These are phyloP conservation scores for Aphaenogaster rudis DNA, from an alignment of 1,140 invertebrate species.

Conservation along the genomic window DNA sequence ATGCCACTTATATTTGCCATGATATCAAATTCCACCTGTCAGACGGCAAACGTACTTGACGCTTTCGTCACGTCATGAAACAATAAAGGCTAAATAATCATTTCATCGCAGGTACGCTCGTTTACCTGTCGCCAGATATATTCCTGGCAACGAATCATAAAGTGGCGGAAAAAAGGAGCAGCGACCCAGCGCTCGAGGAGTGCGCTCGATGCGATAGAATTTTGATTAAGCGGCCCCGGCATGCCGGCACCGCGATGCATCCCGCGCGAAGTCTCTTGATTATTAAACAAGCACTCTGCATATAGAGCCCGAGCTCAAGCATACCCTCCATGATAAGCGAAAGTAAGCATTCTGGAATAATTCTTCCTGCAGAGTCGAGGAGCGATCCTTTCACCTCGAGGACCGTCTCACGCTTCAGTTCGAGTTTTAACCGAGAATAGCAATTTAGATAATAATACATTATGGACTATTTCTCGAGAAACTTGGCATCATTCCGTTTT, in stretches of 20 bases:
- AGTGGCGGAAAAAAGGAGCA: constrained; percentile 26
- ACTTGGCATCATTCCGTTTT: not conserved
- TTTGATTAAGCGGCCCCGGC: constrained; percentile 60
- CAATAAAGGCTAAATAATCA: constrained; percentile 39
- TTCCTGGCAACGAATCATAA: constrained; percentile 8
- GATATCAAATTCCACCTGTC: constrained; percentile 50
- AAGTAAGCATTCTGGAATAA: constrained; percentile 67
- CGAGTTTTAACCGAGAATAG: constrained; percentile 42
- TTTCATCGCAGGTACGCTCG: constrained; percentile 12
- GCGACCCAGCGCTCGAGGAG: constrained; percentile 32
- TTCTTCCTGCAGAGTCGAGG: constrained; percentile 46
- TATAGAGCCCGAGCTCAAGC: constrained; percentile 30
- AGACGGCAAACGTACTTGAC: constrained; percentile 22
- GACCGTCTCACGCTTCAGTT: constrained; percentile 18
- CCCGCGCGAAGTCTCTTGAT: constrained; percentile 58
- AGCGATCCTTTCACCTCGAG: constrained; percentile 49
- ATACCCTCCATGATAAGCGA: constrained; percentile 50
- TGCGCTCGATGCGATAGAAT: constrained; percentile 61
- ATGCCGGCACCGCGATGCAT: constrained; percentile 50
- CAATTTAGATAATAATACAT: constrained; percentile 56
- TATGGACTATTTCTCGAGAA: not conserved
- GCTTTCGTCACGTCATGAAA: not conserved
- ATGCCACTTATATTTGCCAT: not conserved
- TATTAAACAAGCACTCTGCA: constrained; percentile 64
- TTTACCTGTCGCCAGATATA: constrained; percentile 15